Evolutionary conservation across 2,797 vertebrate species (phyloP).

Genomic region (Tragopan temminckii): DNA sequence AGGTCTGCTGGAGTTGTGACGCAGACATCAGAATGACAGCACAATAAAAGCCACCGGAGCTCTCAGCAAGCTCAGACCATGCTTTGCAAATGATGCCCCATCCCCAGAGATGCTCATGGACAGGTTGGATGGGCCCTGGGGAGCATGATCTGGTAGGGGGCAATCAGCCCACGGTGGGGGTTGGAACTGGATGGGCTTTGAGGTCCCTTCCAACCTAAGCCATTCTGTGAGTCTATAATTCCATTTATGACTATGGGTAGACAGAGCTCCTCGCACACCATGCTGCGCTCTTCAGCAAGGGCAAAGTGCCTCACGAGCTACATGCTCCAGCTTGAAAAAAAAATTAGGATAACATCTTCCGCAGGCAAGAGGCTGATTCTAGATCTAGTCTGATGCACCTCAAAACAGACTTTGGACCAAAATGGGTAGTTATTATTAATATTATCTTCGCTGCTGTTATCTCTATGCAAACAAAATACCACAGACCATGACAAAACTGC

Average conservation of each 20-base stretch:
- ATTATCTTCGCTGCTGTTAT: background rate
- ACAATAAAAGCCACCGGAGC: background rate
- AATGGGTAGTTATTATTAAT: background rate
- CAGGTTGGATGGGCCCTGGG: too few relatives aligned
- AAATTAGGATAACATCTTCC: background rate
- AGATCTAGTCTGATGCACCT: background rate
- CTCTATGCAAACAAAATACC: constrained; percentile 57
- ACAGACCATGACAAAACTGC: constrained; percentile 36
- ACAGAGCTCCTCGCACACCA: fast-evolving
- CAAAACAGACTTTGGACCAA: constrained; percentile 6
- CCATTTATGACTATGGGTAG: background rate
- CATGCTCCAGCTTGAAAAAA: background rate
- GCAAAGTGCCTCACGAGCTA: background rate
- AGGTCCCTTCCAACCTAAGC: too few relatives aligned
- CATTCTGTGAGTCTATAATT: too few relatives aligned
- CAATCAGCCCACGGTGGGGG: too few relatives aligned
- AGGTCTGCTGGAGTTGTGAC: background rate
- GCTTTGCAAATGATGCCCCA: background rate
- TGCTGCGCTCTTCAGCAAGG: background rate
- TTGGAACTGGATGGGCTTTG: too few relatives aligned
- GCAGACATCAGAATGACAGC: background rate
- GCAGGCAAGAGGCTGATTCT: background rate
- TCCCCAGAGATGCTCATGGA: too few relatives aligned
- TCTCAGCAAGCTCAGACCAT: fast-evolving
- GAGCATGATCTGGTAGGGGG: too few relatives aligned